A percentile compares a stretch with the other conserved stretches of the same genome.
phyloP scores from a whole-genome alignment of 2,113 vertebrate species.

The Oceanodroma tethys region DNA sequence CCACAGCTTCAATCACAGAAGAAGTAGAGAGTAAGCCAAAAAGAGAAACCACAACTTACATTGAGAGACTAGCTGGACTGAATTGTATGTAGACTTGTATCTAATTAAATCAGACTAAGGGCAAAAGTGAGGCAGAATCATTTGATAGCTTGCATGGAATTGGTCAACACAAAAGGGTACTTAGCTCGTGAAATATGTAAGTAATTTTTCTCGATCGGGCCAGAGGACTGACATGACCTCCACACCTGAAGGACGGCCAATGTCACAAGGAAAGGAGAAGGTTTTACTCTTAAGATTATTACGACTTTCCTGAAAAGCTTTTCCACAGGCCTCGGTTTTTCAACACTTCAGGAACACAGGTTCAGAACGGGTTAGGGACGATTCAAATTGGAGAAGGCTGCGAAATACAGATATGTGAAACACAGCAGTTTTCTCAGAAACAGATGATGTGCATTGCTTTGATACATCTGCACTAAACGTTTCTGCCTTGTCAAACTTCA shows the following conservation, averaged over 20 bases:
- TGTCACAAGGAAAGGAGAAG: background rate
- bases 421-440: background rate
- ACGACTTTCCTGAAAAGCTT: background rate
- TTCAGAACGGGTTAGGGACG: background rate
- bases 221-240: background rate
- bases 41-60: constrained; percentile 72
- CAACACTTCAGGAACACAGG: background rate
- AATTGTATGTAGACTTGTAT: constrained; percentile 68
- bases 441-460: background rate
- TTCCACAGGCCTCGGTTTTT: background rate
- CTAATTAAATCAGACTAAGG: constrained; percentile 75
- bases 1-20: constrained; percentile 74
- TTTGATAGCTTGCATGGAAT: constrained; percentile 45
- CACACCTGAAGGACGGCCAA: background rate
- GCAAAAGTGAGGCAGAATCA: constrained; percentile 59
- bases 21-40: constrained; percentile 73
- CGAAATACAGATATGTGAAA: background rate
- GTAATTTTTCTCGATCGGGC: background rate
- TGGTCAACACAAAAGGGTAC: constrained; percentile 52
- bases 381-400: background rate
- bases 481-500: constrained; percentile 6
- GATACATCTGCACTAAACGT: background rate
- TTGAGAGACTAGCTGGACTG: constrained; percentile 72
- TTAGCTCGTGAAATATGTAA: constrained; percentile 21
- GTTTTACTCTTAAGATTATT: background rate